Base-by-base conservation (phyloP, 1,140 invertebrate genomes). In the Drosophila tsacasi region DNA sequence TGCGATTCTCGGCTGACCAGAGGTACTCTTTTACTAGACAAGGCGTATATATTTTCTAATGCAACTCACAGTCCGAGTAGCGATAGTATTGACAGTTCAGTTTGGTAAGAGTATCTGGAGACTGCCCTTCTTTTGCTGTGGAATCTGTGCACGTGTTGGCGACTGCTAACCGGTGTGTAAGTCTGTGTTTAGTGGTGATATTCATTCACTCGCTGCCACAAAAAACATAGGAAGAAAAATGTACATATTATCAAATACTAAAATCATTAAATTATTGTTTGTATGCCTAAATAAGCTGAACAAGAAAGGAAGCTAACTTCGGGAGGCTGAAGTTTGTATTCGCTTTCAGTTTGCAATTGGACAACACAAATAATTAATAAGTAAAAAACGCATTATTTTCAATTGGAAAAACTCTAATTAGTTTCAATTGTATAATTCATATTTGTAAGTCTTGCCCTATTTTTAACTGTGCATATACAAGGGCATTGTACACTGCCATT, bases 81-180 rank as follows among this genome's bases (percentile, higher is more conserved):
- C 3, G 19, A 13, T 13, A 17, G 13, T 57, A 25, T 2, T n/a
- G 17, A 10, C 4, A 27, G 27, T 30, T 58, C 7, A 9, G 3
- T 27, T n/a, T 39, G 46, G 37, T 23, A 10, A 69, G 61, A 42
- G 62, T 44, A 40, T 65, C 60, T 52, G 30, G 17, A 8, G 5
- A 13, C 27, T 47, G 50, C 49, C 30, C 9, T 23, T 30, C 54
- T 63, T 21, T 54, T 39, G 39, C 62, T 60, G n/a, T 50, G 32
- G 15, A 65, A 50, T 52, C 72, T 47, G 60, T 25, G 40, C 75
- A 63, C 46, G 59, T 64, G 46, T 44, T 35, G 27, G 19, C 66
- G 15, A 44, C 46, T 44, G 17, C 21, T n/a, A 39, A 37, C 27
- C 23, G 44, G 44, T 40, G 23, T 50, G 39, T 54, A 42, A 19